A percentile compares a stretch with the other conserved stretches of the same genome.
These are phyloP conservation scores for Galbula dea DNA, from an alignment of 2,113 vertebrate species.

Conservation along the genomic window DNA sequence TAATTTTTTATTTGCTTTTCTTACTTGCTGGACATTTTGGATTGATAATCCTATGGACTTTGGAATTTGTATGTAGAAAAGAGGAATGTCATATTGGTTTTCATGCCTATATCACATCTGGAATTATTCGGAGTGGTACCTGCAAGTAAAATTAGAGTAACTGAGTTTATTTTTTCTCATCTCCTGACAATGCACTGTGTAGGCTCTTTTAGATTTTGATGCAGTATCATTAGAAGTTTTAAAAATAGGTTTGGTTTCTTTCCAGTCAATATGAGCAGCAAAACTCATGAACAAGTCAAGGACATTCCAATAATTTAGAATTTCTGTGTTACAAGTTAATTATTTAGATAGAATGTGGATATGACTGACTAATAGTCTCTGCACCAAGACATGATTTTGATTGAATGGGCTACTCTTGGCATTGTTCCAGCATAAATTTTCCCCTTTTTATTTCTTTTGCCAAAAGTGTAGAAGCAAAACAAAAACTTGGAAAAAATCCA, in stretches of 20 bases:
- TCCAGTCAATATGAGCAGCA: background rate
- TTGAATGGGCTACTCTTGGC: conserved; percentile 37
- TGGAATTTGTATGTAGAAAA: background rate
- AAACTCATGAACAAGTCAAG: conserved; percentile 23
- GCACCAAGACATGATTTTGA: conserved; percentile 48
- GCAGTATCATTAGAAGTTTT: background rate
- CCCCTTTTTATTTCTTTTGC: conserved; percentile 14
- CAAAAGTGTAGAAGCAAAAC: conserved; percentile 36
- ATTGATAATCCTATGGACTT: background rate
- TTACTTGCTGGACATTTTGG: background rate
- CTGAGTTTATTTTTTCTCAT: background rate
- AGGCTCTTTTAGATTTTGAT: background rate
- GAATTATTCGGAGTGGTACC: background rate
- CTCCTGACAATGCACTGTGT: background rate
- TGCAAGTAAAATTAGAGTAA: background rate
- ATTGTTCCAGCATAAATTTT: conserved; percentile 18
- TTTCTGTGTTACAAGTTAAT: conserved; percentile 49
- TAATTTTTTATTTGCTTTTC: background rate
- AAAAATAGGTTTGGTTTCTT: background rate
- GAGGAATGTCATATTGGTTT: background rate
- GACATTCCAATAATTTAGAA: background rate
- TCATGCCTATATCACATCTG: background rate
- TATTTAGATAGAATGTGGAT: conserved; percentile 39
- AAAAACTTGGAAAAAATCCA: conserved; percentile 24
- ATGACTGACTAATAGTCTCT: conserved; percentile 47